Evolutionary conservation across 2,888 invertebrate genomes (phyloP).

Genomic region (Portevinia maculata): DNA sequence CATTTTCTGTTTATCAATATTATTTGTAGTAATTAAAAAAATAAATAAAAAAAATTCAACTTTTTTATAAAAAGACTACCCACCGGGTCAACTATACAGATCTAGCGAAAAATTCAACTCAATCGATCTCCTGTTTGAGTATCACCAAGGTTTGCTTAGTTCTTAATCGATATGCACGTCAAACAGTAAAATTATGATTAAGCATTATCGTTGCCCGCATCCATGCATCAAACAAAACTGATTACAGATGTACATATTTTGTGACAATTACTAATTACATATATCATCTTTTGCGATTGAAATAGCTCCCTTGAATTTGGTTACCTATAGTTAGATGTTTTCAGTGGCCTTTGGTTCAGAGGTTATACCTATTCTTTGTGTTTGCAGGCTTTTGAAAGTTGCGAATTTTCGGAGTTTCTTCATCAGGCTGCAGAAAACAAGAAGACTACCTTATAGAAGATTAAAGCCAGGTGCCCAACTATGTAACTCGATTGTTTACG

Average conservation of each 20-base stretch:
- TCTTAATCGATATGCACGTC: conserved; percentile 72
- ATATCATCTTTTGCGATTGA: conserved; percentile 14
- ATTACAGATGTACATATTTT: conserved; percentile 33
- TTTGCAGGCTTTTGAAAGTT: no score
- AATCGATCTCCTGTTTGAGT: conserved; percentile 84
- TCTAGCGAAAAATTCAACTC: conserved; percentile 86
- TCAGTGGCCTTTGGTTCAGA: no score
- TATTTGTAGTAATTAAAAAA: conserved; percentile 6
- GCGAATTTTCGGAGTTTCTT: no score
- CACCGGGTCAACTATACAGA: conserved; percentile 86
- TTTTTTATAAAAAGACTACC: conserved; percentile 79
- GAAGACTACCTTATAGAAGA: no score
- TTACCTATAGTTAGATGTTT: no score
- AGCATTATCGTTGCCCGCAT: conserved; percentile 37
- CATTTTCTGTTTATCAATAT: not conserved
- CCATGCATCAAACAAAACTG: conserved; percentile 39
- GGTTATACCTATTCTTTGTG: no score
- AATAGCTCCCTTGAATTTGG: no score
- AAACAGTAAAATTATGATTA: conserved; percentile 50
- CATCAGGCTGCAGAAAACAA: no score
- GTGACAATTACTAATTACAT: conserved; percentile 60
- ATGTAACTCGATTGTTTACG: no score
- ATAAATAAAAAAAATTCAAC: conserved; percentile 6
- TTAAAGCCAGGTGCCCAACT: no score
- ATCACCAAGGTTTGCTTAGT: conserved; percentile 81